Evolutionary conservation across 1,140 invertebrate species (phyloP).

Genomic region (Chironomus striatipennis): DNA sequence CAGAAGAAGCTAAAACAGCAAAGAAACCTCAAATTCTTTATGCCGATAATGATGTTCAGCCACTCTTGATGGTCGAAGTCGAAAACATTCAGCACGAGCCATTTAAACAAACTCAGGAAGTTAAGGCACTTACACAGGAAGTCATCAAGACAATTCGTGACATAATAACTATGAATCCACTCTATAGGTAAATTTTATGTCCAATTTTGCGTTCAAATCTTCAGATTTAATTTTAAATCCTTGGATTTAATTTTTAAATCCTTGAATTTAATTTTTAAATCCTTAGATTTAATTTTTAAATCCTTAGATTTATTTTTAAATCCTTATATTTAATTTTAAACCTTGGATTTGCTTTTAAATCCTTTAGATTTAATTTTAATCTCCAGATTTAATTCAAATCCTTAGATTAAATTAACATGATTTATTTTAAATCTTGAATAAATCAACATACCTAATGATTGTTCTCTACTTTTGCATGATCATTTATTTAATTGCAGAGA

Average conservation of each 20-base stretch:
- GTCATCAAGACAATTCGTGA: conserved; percentile 96
- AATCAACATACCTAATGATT: no score
- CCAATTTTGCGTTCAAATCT: background rate
- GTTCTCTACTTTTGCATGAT: no score
- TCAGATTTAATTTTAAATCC: conserved; percentile 1
- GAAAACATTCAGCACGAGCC: conserved; percentile 88
- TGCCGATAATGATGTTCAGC: conserved; percentile 32
- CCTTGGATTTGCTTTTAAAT: no score
- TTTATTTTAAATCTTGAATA: no score
- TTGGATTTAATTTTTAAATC: background rate
- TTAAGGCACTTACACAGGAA: conserved; percentile 95
- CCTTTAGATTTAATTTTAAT: no score
- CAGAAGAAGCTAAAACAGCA: conserved; percentile 28
- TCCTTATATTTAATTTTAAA: no score
- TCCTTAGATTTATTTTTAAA: no score
- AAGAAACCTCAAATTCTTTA: conserved; percentile 29
- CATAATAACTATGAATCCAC: conserved; percentile 91
- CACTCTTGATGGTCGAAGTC: conserved; percentile 87
- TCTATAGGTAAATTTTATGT: conserved; percentile 55
- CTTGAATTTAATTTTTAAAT: no score
- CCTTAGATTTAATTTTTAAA: no score
- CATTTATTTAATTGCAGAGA: conserved; percentile 54
- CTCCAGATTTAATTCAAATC: no score
- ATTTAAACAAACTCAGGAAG: conserved; percentile 87
- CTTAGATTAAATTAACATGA: no score